phyloP scores from a whole-genome alignment of 2,113 vertebrate genomes.

The Campylomormyrus tamandua region DNA sequence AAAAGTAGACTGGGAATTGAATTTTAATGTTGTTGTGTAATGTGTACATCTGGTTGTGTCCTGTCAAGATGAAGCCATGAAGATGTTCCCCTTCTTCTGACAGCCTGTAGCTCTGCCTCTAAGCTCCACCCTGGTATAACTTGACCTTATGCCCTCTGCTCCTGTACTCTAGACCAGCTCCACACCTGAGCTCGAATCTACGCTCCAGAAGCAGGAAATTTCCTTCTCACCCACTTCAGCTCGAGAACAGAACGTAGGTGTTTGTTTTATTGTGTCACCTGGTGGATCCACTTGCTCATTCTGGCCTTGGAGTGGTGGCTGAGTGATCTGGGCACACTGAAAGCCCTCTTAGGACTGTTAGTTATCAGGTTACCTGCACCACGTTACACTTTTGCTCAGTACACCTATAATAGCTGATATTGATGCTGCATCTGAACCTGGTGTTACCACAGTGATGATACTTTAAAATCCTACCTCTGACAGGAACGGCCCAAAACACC shows the following conservation, averaged over 20 bases:
- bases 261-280: not conserved
- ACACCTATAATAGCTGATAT: not conserved
- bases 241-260: slow-evolving; percentile 72
- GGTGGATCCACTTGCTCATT: not conserved
- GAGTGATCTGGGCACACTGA: not conserved
- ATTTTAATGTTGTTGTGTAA: not conserved
- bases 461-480: slow-evolving; percentile 28
- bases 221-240: slow-evolving; percentile 54
- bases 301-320: not conserved
- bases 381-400: not conserved
- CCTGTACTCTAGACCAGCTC: slow-evolving; percentile 63
- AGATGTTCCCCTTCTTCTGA: not conserved
- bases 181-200: slow-evolving; percentile 66
- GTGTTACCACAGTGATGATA: not conserved
- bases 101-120: not conserved
- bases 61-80: not conserved
- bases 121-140: not conserved
- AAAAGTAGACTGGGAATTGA: not conserved
- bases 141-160: not conserved
- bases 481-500: slow-evolving; percentile 70
- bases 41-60: not conserved
- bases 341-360: not conserved
- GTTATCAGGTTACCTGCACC: not conserved
- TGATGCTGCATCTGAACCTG: not conserved
- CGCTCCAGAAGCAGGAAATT: slow-evolving; percentile 60